Conservation (phyloP, 1,140 invertebrate genomes). For the Drosophila orena region DNA sequence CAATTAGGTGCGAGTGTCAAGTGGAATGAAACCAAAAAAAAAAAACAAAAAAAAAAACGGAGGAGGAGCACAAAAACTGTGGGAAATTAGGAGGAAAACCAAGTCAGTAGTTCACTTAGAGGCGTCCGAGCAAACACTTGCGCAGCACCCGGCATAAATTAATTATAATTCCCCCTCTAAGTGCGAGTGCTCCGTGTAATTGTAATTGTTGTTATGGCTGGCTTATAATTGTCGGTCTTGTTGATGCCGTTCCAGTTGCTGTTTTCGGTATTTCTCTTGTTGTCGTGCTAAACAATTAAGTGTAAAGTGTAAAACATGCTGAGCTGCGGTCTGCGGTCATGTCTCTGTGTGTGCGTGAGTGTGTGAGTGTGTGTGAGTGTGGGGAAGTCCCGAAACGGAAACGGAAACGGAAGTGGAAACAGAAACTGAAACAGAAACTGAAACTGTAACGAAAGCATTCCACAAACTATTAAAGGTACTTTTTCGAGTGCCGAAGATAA, state of each 20-base stretch:
- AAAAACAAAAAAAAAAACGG: slow-evolving; percentile 8
- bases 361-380: not conserved
- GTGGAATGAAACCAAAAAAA: slow-evolving; percentile 12
- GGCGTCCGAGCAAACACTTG: slow-evolving; percentile 36
- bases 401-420: slow-evolving; percentile 16
- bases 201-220: slow-evolving; percentile 53
- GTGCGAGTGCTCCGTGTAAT: slow-evolving; percentile 40
- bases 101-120: slow-evolving; percentile 48
- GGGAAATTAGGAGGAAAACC: slow-evolving; percentile 4
- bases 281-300: slow-evolving; percentile 50
- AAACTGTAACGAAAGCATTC: not conserved
- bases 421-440: slow-evolving; percentile 26
- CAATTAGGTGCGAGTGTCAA: slow-evolving; percentile 39
- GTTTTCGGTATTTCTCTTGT: slow-evolving; percentile 7
- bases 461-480: slow-evolving; percentile 9
- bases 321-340: slow-evolving; percentile 40
- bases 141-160: slow-evolving; percentile 43
- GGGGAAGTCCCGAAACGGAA: slow-evolving; percentile 3
- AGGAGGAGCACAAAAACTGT: not conserved
- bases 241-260: slow-evolving; percentile 37
- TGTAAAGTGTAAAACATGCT: slow-evolving; percentile 51
- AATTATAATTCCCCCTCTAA: slow-evolving; percentile 45
- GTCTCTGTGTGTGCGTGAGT: slow-evolving; percentile 8
- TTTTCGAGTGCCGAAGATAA: slow-evolving; percentile 1
- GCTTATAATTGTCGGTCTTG: slow-evolving; percentile 53